Evolutionary conservation across 2,797 vertebrate species (phyloP).

Genomic region (Notolepis coatsorum): DNA sequence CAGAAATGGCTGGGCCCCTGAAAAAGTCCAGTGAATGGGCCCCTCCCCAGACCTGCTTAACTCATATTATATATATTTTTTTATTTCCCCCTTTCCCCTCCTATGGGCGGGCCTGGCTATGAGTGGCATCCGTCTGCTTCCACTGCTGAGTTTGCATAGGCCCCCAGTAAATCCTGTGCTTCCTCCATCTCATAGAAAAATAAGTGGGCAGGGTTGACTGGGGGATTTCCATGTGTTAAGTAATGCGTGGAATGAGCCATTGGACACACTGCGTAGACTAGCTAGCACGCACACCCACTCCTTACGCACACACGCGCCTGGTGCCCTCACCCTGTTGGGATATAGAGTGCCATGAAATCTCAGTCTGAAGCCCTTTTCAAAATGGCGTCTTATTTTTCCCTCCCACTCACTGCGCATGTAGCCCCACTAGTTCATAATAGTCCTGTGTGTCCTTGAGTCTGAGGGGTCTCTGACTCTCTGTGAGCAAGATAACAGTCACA

Average conservation of each 20-base stretch:
- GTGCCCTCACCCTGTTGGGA: constrained; percentile 56
- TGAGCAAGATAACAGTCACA: constrained; percentile 53
- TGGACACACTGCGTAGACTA: constrained; percentile 48
- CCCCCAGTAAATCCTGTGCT: constrained; percentile 17
- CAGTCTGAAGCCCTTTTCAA: constrained; percentile 75
- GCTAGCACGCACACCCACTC: constrained; percentile 59
- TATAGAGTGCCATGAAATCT: constrained; percentile 67
- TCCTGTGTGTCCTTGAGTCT: constrained; percentile 65
- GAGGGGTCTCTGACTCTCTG: no score
- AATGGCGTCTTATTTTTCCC: constrained; percentile 80
- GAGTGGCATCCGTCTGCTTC: background rate
- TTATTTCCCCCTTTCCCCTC: no score
- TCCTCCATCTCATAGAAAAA: constrained; percentile 56
- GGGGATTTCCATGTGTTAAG: constrained; percentile 78
- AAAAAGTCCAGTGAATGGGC: no score
- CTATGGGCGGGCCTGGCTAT: no score
- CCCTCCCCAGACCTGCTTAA: no score
- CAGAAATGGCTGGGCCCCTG: no score
- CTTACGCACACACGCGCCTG: constrained; percentile 39
- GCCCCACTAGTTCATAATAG: constrained; percentile 71
- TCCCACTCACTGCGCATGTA: constrained; percentile 65
- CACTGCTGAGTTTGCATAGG: constrained; percentile 20
- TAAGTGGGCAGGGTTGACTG: constrained; percentile 53
- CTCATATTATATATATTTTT: no score
- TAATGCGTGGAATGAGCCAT: constrained; percentile 73